Percentiles rank a stretch among this genome's conserved stretches.
Conservation (phyloP, 2,113 vertebrate species). For the Gallinago media region DNA sequence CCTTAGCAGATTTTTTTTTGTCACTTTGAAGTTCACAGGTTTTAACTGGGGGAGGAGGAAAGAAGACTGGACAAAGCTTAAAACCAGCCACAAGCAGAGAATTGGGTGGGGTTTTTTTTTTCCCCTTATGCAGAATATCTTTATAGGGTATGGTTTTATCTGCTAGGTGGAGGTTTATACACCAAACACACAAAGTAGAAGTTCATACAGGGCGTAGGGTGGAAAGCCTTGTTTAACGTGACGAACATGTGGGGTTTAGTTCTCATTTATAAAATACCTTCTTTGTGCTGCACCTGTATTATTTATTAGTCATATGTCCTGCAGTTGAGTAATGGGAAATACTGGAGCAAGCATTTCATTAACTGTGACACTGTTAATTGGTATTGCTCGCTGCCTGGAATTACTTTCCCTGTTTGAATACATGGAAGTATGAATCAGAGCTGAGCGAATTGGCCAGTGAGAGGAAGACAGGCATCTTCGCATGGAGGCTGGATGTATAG, state of each 20-base stretch:
- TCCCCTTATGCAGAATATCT: not conserved
- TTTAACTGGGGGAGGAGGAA: not conserved
- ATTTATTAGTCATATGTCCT: slow-evolving; percentile 53
- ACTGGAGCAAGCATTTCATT: not conserved
- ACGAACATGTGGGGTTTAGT: not conserved
- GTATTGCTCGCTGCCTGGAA: slow-evolving; percentile 6
- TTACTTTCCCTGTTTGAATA: slow-evolving; percentile 61
- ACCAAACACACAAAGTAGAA: not conserved
- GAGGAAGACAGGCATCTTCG: not conserved
- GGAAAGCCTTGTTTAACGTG: not conserved
- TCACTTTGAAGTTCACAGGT: slow-evolving; percentile 8
- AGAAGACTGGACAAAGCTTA: not conserved
- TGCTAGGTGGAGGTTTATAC: not conserved
- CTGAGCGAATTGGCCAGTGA: not conserved
- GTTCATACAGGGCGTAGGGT: not conserved
- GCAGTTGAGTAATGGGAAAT: slow-evolving; percentile 57
- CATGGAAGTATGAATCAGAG: slow-evolving; percentile 78
- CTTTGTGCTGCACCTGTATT: slow-evolving; percentile 27
- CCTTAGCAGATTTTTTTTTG: not conserved
- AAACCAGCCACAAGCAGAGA: not conserved
- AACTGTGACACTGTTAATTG: not conserved
- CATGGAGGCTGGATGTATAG: not conserved
- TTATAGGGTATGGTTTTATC: not conserved
- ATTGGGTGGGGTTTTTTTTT: not conserved
- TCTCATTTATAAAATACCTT: not conserved